Base-by-base conservation (phyloP, 2,888 invertebrate genomes). In the Hypena proboscidalis region DNA sequence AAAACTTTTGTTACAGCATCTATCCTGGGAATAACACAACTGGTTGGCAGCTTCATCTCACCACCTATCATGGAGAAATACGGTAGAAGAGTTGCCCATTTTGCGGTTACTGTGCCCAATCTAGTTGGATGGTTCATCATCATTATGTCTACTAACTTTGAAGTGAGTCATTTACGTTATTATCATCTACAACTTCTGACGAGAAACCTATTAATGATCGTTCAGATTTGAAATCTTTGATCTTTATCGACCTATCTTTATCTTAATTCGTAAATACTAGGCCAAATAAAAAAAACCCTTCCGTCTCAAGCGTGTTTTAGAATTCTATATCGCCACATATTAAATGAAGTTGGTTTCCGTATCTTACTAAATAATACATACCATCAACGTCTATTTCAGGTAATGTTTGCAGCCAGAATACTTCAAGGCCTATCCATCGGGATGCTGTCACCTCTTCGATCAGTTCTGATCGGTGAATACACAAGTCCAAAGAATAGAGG, bases 401-500 rank as follows among this genome's bases (percentile, higher is more conserved):
- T 42, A 3, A 32, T 67, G 8, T 47, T 68, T 10, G 44, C 60
- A 9, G 68, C 56, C 4, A 60, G 74, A 19, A 47, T 69, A 30
- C 55, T 74, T 2, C 77, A 77, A 50, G 92, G 92, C 40, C 48
- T 91, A 32, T 79, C 87, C 23, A 74, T 80, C 1, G 93, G 93
- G 0, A 72, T 93, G 39, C 66, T 90, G 1, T 81, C 85, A 0
- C 76, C 92, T 0, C 65, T 90, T 0, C 74, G 81, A 0, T 83
- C 92, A 0, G 86, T 92, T 7, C 91, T 92, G 52, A 81, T 92
- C 15, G 91, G 92, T 10, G 93, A 93, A 62, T 90, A 86, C 32
- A 84, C 89, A 1, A 90, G 92, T 30, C 94, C 92, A 0, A 85
- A 83, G 44, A 85, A 93, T 42, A 83, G 95, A 7, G 94, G 94